phyloP scores from a whole-genome alignment of 2,113 vertebrate genomes.

The Syngnathus floridae region DNA sequence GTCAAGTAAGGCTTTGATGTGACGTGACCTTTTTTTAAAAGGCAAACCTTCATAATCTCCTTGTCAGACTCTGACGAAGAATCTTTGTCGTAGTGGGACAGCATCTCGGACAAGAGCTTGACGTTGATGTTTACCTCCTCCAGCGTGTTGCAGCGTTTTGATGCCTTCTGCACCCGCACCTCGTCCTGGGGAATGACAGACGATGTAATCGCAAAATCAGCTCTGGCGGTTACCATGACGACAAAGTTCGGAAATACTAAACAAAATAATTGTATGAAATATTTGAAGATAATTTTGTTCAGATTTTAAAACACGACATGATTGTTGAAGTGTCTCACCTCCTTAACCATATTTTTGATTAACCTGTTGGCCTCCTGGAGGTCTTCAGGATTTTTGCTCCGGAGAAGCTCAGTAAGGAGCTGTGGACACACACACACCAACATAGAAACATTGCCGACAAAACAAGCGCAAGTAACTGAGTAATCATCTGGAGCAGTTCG shows the following conservation, averaged over 20 bases:
- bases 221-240: not conserved
- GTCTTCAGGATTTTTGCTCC: slow-evolving; percentile 97
- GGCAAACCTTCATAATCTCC: slow-evolving; percentile 87
- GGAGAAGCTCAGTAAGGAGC: slow-evolving; percentile 89
- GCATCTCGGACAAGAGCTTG: slow-evolving; percentile 89
- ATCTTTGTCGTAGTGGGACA: slow-evolving; percentile 85
- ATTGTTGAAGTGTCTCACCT: slow-evolving; percentile 72
- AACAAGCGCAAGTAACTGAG: too few species aligned
- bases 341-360: slow-evolving; percentile 99
- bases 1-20: too few species aligned
- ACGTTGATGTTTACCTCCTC: slow-evolving; percentile 93
- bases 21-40: not conserved
- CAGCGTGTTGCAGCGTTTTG: slow-evolving; percentile 80
- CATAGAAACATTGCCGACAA: too few species aligned
- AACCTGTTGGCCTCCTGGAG: slow-evolving; percentile 95
- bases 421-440: slow-evolving; percentile 42
- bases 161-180: slow-evolving; percentile 85
- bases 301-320: too few species aligned
- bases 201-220: not conserved
- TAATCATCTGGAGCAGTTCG: not conserved
- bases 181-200: slow-evolving; percentile 77
- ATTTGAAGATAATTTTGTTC: not conserved
- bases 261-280: not conserved
- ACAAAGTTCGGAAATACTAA: not conserved
- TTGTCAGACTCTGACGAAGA: slow-evolving; percentile 81